Conservation (phyloP, 1,140 invertebrate genomes). For the Harpegnathos saltator region DNA sequence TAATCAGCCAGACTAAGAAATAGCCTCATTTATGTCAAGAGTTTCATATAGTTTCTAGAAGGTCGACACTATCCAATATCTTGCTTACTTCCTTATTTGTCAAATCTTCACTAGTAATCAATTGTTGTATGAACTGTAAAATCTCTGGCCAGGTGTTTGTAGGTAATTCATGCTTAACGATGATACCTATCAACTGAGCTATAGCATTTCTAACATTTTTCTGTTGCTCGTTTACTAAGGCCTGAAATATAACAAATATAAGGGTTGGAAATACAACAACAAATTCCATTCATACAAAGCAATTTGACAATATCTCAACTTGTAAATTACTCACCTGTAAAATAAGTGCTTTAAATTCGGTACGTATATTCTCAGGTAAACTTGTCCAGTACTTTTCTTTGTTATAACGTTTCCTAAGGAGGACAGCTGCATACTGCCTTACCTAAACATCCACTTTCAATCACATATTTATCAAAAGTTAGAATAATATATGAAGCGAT, state of each 20-base stretch:
- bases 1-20: constrained; percentile 46
- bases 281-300: neutral
- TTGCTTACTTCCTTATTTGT: constrained; percentile 87
- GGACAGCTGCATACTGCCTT: constrained; percentile 89
- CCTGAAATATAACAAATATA: constrained; percentile 82
- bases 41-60: constrained; percentile 16
- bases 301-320: neutral
- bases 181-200: constrained; percentile 88
- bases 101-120: constrained; percentile 86
- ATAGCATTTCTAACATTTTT: constrained; percentile 89
- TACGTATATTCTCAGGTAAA: constrained; percentile 83
- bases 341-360: constrained; percentile 77
- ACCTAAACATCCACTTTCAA: constrained; percentile 82
- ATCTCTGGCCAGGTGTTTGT: constrained; percentile 90
- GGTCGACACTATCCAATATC: neutral
- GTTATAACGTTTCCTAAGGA: constrained; percentile 87
- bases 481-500: neutral
- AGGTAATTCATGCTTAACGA: constrained; percentile 91
- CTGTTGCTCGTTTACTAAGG: constrained; percentile 88
- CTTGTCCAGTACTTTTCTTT: constrained; percentile 88
- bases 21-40: neutral
- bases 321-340: constrained; percentile 76
- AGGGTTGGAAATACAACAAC: constrained; percentile 12
- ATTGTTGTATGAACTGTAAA: constrained; percentile 89
- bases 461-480: neutral